Percentiles rank a stretch among this genome's conserved stretches.
Evolutionary conservation across 2,797 vertebrate genomes (phyloP).

Genomic region (Syngnathus acus): DNA sequence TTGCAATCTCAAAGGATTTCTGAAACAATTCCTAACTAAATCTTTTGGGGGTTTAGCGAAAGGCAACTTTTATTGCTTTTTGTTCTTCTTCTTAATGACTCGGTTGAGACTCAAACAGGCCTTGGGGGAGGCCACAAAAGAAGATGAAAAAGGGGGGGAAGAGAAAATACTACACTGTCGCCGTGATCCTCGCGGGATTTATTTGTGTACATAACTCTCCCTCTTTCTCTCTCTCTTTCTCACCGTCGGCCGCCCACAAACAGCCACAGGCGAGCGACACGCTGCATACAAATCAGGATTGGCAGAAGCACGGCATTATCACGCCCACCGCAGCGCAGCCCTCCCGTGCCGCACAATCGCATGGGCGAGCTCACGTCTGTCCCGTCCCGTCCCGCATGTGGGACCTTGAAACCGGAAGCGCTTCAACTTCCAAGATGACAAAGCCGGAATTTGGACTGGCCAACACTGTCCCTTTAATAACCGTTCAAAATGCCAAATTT

Average conservation of each 20-base stretch:
- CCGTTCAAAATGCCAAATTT: too few relatives aligned
- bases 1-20: not conserved
- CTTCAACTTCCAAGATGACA: not conserved
- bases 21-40: not conserved
- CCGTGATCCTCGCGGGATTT: conserved; percentile 51
- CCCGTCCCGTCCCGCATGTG: too few relatives aligned
- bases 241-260: conserved; percentile 34
- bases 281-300: conserved; percentile 28
- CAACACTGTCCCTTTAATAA: too few relatives aligned
- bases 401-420: not conserved
- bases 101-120: conserved; percentile 22
- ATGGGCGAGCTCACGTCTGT: too few relatives aligned
- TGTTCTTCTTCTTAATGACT: conserved; percentile 18
- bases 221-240: conserved; percentile 33
- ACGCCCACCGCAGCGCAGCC: conserved; percentile 33
- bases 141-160: conserved; percentile 48
- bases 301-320: conserved; percentile 39
- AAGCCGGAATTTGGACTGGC: too few relatives aligned
- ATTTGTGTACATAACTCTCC: conserved; percentile 55
- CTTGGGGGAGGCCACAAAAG: conserved; percentile 22
- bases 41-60: conserved; percentile 31
- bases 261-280: conserved; percentile 42
- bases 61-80: conserved; percentile 13
- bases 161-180: conserved; percentile 31
- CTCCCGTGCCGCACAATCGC: conserved; percentile 14